Conservation (phyloP, 2,888 invertebrate species). For the Loripinus fragilis region DNA sequence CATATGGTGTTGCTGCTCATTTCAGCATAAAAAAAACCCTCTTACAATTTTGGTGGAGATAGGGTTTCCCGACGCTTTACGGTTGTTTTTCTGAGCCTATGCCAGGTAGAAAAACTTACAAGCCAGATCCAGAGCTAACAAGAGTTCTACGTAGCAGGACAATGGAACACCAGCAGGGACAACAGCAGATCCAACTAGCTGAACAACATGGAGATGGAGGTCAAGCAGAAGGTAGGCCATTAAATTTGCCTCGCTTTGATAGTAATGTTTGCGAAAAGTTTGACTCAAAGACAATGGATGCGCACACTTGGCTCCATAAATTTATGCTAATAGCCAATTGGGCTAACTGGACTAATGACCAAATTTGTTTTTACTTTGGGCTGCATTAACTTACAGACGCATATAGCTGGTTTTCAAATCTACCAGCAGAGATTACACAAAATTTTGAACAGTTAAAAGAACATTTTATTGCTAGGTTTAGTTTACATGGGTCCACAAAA, state of each 20-base stretch:
- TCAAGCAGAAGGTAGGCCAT: conserved; percentile 6
- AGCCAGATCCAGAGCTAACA: not conserved
- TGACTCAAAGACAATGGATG: not conserved
- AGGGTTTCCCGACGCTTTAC: not conserved
- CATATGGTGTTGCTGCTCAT: too few species aligned
- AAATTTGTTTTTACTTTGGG: conserved; percentile 7
- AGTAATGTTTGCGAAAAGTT: not conserved
- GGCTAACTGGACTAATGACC: not conserved
- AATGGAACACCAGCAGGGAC: not conserved
- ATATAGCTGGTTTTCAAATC: not conserved
- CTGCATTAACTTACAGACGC: not conserved
- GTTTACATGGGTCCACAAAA: not conserved
- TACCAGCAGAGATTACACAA: not conserved
- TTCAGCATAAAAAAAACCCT: too few species aligned
- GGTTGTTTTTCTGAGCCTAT: too few species aligned
- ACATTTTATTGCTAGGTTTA: not conserved
- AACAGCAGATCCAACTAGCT: not conserved
- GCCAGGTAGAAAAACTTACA: not conserved
- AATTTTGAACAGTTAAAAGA: not conserved
- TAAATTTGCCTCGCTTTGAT: not conserved
- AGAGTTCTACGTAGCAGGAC: not conserved
- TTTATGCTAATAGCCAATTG: not conserved
- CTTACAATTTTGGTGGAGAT: not conserved
- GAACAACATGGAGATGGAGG: not conserved
- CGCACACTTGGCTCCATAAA: conserved; percentile 1